A percentile compares a stretch with the other conserved stretches of the same genome.
These are phyloP conservation scores for Drosophila micromelanica DNA, from an alignment of 1,140 invertebrate species.

Conservation along the genomic window DNA sequence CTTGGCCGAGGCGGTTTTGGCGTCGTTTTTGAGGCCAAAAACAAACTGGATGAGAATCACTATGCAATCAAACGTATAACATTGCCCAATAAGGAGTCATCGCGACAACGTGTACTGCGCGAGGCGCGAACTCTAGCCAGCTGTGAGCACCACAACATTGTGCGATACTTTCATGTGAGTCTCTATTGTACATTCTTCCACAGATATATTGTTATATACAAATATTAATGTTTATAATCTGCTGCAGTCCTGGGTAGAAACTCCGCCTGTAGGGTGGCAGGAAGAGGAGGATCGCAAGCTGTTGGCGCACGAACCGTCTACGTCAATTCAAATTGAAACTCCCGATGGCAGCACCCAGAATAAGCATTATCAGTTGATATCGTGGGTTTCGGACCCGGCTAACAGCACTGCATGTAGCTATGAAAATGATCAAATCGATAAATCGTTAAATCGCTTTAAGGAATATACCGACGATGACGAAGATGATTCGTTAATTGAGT, in stretches of 20 bases:
- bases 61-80: slow-evolving; percentile 98
- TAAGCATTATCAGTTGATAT: slow-evolving; percentile 63
- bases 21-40: slow-evolving; percentile 97
- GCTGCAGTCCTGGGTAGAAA: slow-evolving; percentile 97
- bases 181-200: not conserved
- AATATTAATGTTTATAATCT: slow-evolving; percentile 84
- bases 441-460: slow-evolving; percentile 29
- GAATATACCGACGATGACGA: slow-evolving; percentile 67
- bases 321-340: slow-evolving; percentile 82
- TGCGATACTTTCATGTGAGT: slow-evolving; percentile 91
- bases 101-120: slow-evolving; percentile 93
- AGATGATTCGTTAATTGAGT: slow-evolving; percentile 76
- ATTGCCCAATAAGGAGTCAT: slow-evolving; percentile 91
- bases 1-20: slow-evolving; percentile 98
- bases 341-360: slow-evolving; percentile 69
- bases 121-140: slow-evolving; percentile 97
- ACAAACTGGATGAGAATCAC: slow-evolving; percentile 96
- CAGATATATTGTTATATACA: too few species aligned
- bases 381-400: slow-evolving; percentile 76
- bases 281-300: slow-evolving; percentile 90
- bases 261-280: slow-evolving; percentile 94
- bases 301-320: slow-evolving; percentile 85
- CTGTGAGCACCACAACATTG: slow-evolving; percentile 97
- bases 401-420: slow-evolving; percentile 64
- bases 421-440: slow-evolving; percentile 43